These are phyloP conservation scores for Helleia helle DNA, from an alignment of 2,888 invertebrate genomes.

Conservation along the genomic window DNA sequence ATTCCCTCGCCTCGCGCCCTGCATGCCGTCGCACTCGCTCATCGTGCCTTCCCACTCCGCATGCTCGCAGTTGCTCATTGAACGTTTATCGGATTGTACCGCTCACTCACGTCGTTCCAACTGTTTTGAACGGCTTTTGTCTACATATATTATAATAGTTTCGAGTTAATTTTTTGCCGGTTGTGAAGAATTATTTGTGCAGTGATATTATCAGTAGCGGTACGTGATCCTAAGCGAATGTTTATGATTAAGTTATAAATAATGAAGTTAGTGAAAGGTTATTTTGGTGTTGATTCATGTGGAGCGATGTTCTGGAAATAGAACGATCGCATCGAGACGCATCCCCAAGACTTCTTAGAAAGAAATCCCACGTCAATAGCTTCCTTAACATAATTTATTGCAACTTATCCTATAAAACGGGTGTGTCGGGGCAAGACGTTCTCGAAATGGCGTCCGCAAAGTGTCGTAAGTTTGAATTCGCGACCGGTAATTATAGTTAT, in stretches of 20 bases:
- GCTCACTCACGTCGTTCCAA: slow-evolving; percentile 36
- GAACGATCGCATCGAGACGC: slow-evolving; percentile 59
- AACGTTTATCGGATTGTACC: slow-evolving; percentile 54
- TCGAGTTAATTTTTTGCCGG: slow-evolving; percentile 36
- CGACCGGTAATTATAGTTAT: slow-evolving; percentile 58
- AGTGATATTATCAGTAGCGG: slow-evolving; percentile 67
- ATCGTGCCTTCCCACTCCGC: slow-evolving; percentile 20
- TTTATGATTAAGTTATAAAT: slow-evolving; percentile 52
- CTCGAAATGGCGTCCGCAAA: slow-evolving; percentile 67
- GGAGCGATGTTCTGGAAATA: slow-evolving; percentile 70
- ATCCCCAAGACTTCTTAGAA: slow-evolving; percentile 49
- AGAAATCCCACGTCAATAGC: slow-evolving; percentile 48
- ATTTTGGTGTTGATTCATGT: slow-evolving; percentile 74
- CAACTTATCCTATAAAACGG: slow-evolving; percentile 32
- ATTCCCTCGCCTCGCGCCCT: slow-evolving; percentile 24
- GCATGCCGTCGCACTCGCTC: slow-evolving; percentile 20
- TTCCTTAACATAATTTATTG: slow-evolving; percentile 23
- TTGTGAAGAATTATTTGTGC: slow-evolving; percentile 54
- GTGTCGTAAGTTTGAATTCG: slow-evolving; percentile 58
- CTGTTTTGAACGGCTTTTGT: slow-evolving; percentile 58
- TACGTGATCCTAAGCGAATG: slow-evolving; percentile 53
- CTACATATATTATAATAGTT: slow-evolving; percentile 36
- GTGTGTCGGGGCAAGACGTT: slow-evolving; percentile 52
- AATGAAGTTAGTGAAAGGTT: slow-evolving; percentile 67
- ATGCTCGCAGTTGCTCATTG: slow-evolving; percentile 54